These are phyloP conservation scores for Ceraclea dissimilis DNA, from an alignment of 2,888 invertebrate species.

Conservation along the genomic window DNA sequence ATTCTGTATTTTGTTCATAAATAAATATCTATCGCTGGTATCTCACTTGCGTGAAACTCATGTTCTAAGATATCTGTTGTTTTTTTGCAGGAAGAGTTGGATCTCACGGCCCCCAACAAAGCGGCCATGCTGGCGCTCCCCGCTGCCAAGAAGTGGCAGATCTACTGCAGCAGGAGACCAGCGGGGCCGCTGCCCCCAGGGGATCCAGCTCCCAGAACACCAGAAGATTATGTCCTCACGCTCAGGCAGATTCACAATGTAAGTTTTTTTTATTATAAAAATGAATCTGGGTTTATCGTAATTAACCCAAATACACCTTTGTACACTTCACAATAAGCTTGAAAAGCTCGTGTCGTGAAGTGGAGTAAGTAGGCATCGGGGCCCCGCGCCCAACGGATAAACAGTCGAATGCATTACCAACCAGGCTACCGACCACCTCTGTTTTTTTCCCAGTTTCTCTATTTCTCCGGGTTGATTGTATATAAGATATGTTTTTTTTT, in stretches of 20 bases:
- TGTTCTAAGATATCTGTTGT: background rate
- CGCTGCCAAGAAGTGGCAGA: constrained; percentile 95
- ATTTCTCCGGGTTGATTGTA: background rate
- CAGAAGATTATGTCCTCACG: constrained; percentile 88
- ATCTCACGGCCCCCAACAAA: constrained; percentile 87
- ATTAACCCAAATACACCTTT: no score
- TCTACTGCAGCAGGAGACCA: constrained; percentile 84
- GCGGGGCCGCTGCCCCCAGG: constrained; percentile 44
- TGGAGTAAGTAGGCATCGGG: no score
- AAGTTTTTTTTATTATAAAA: no score
- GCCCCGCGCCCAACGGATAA: no score
- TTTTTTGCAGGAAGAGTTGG: constrained; percentile 71
- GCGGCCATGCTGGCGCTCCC: constrained; percentile 91
- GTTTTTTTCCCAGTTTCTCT: background rate
- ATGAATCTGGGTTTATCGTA: background rate
- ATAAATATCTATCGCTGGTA: no score
- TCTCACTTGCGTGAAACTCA: no score
- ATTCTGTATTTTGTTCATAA: no score
- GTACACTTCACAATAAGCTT: no score
- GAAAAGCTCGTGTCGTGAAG: no score
- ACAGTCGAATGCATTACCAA: no score
- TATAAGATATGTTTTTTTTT: no score
- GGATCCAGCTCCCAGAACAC: constrained; percentile 60
- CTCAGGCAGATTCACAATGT: constrained; percentile 75
- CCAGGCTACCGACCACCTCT: background rate